These are phyloP conservation scores for Anneissia japonica DNA, from an alignment of 35 echinoderm and acorn worm species.

Conservation along the genomic window DNA sequence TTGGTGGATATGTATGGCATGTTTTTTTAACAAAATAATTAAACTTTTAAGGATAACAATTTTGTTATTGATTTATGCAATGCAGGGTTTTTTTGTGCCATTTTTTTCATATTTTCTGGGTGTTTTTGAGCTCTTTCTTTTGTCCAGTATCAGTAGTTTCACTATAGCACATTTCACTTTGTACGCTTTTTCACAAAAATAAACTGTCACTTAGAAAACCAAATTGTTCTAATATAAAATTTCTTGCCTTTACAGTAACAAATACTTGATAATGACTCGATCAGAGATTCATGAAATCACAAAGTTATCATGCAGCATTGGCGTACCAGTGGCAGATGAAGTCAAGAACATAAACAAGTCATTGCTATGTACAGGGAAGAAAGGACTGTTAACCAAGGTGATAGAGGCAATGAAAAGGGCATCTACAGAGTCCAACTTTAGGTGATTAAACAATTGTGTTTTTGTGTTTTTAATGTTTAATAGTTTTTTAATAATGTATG, in stretches of 20 bases:
- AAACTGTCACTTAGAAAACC: too few relatives aligned
- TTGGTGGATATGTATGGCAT: too few relatives aligned
- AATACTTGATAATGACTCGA: slow-evolving; percentile 82
- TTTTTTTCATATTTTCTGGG: too few relatives aligned
- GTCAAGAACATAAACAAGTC: slow-evolving; percentile 77
- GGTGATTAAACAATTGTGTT: slow-evolving; percentile 29
- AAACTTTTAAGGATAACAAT: too few relatives aligned
- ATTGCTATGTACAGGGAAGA: slow-evolving; percentile 71
- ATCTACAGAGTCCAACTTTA: slow-evolving; percentile 84
- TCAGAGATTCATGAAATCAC: slow-evolving; percentile 78
- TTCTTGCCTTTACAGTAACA: slow-evolving; percentile 67
- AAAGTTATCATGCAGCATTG: slow-evolving; percentile 55
- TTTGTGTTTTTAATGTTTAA: not conserved
- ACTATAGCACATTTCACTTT: too few relatives aligned
- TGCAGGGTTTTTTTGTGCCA: too few relatives aligned
- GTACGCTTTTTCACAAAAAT: too few relatives aligned
- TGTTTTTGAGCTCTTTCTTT: too few relatives aligned
- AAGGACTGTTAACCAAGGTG: slow-evolving; percentile 77
- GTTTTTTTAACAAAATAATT: too few relatives aligned
- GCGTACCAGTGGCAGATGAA: slow-evolving; percentile 62
- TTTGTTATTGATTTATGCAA: too few relatives aligned
- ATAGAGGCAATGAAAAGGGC: slow-evolving; percentile 82
- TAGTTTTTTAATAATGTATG: not conserved
- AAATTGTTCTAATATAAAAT: not conserved
- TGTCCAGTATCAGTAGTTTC: too few relatives aligned